A percentile compares a stretch with the other conserved stretches of the same genome.
Evolutionary conservation across 2,888 invertebrate genomes (phyloP).

Genomic region (Nephrotoma flavescens): DNA sequence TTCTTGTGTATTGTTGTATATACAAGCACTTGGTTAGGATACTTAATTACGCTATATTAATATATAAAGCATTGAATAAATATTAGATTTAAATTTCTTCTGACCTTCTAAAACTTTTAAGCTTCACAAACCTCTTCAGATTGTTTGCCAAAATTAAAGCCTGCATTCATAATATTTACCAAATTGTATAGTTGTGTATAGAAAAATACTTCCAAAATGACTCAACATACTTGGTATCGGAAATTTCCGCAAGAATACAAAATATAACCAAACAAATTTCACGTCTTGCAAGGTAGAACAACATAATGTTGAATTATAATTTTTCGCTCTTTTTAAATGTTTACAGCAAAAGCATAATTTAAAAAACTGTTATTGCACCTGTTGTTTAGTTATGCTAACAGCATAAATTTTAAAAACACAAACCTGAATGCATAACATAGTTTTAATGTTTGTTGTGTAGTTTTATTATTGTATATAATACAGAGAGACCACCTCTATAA

Average conservation of each 20-base stretch:
- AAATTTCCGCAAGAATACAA: neutral
- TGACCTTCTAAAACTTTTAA: too few relatives aligned
- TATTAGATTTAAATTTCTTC: too few relatives aligned
- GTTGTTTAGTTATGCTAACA: neutral
- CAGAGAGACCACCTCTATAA: neutral
- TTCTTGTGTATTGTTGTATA: too few relatives aligned
- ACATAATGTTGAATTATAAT: neutral
- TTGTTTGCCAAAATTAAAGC: too few relatives aligned
- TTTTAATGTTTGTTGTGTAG: neutral
- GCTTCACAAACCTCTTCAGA: too few relatives aligned
- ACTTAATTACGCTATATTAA: too few relatives aligned
- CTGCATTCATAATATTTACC: too few relatives aligned
- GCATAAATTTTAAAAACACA: neutral
- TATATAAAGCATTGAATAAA: too few relatives aligned
- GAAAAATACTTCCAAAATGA: neutral
- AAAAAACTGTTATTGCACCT: neutral
- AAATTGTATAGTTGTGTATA: too few relatives aligned
- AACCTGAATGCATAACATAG: neutral
- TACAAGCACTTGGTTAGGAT: too few relatives aligned
- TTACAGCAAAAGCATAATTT: neutral
- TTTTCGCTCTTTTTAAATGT: neutral
- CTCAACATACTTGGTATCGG: neutral
- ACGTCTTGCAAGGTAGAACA: neutral
- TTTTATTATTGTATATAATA: neutral
- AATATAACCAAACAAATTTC: neutral